Base-by-base conservation (phyloP, 2,113 vertebrate genomes). In the Corapipo altera region DNA sequence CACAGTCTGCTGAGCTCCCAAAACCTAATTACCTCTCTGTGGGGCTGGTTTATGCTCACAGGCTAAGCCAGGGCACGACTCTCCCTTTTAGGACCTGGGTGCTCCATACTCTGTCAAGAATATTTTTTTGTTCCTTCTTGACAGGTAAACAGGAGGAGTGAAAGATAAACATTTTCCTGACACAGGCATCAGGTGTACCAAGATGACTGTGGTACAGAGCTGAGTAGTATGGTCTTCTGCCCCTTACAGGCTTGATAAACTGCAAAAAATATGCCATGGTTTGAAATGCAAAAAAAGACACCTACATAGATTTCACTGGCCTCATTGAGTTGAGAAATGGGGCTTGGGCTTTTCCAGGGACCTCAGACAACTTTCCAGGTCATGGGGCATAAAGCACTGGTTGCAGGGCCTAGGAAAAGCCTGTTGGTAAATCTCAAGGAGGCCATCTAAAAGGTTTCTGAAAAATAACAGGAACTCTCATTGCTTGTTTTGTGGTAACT, bases 1-100 rank as follows among this genome's bases (percentile, higher is more conserved):
- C 43, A 93, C 87, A 96, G 91, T 93, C 88, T 91, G 43, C 48
- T 96, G 94, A 93, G 72, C 51, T 96, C 75, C 81, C 92, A 83
- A 83, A 96, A 77, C 4, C 20, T 91, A 73, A 90, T 90, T 91
- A 74, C 64, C 10, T 66, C 75, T 83, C 82, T 41, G 0, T 90
- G 55, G 78, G 67, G 24, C 67, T 91, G 67, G 71, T 78, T 87
- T 85, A 59, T 32, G 30, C 48, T 88, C 85, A 52, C 24, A 58
- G 85, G 46, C 88, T 91, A 57, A 91, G n/a, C n/a, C 71, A 69
- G 89, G 78, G 27, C 75, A 83, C 23, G 41, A 79, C 35, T 89
- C 48, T 72, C 22, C 21, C 33, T 96, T 89, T 75, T 77, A 81
- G 43, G 33, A 23, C 16, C 62, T 85, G 70, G 44, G 51, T 91